Conservation (phyloP, 2,113 vertebrate species). For the Ceuthmochares aereus region DNA sequence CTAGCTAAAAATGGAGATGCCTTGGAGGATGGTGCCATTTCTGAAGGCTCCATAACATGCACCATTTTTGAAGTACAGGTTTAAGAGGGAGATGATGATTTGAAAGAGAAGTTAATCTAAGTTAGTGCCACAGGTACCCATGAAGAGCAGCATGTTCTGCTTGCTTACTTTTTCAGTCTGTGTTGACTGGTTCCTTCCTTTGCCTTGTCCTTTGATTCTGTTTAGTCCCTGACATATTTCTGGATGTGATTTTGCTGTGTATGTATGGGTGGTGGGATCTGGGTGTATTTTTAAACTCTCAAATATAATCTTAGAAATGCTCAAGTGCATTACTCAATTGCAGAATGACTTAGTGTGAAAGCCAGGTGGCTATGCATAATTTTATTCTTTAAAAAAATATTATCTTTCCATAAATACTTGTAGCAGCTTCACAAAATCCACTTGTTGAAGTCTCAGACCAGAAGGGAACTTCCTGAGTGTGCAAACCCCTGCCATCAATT, state of each 20-base stretch:
- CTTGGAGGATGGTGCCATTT: not conserved
- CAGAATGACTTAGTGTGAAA: conserved; percentile 34
- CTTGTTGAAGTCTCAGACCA: not conserved
- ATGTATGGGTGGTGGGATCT: not conserved
- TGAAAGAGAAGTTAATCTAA: not conserved
- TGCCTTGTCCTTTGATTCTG: not conserved
- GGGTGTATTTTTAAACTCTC: not conserved
- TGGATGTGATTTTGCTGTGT: not conserved
- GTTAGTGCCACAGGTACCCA: not conserved
- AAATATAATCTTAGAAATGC: not conserved
- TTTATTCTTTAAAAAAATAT: not conserved
- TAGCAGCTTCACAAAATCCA: not conserved
- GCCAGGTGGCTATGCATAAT: conserved; percentile 1
- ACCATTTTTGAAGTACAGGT: not conserved
- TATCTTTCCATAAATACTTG: not conserved
- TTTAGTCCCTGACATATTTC: not conserved
- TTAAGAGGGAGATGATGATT: not conserved
- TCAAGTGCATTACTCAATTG: not conserved
- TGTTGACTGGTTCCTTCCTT: not conserved
- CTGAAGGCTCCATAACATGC: not conserved
- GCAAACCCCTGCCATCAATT: not conserved
- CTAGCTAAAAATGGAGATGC: not conserved
- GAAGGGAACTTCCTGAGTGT: not conserved
- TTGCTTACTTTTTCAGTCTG: not conserved
- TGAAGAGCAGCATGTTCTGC: not conserved